Evolutionary conservation across 2,888 invertebrate genomes (phyloP).

Genomic region (Cryptus viduatorius): DNA sequence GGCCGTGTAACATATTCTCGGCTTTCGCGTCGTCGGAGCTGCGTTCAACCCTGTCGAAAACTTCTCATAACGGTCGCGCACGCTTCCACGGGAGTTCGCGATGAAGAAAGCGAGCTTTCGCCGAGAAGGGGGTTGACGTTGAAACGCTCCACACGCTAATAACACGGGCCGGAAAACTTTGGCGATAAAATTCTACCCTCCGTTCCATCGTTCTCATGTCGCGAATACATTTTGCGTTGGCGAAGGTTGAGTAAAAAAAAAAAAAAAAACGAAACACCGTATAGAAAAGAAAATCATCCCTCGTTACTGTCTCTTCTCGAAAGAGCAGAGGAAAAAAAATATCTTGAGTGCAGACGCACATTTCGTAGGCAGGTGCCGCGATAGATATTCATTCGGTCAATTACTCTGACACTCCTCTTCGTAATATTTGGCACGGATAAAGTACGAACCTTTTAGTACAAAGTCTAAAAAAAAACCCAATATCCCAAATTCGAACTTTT

Average conservation of each 20-base stretch:
- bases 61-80: slow-evolving; percentile 36
- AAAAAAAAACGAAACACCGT: slow-evolving; percentile 9
- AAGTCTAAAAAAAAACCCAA: background rate
- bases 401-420: slow-evolving; percentile 9
- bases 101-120: slow-evolving; percentile 23
- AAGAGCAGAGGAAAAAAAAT: slow-evolving; percentile 1
- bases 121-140: background rate
- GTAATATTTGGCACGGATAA: background rate
- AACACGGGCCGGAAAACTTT: slow-evolving; percentile 60
- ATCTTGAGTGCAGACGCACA: slow-evolving; percentile 48
- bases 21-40: slow-evolving; percentile 23
- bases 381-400: slow-evolving; percentile 51
- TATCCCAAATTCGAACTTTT: background rate
- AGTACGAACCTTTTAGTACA: slow-evolving; percentile 5
- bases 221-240: slow-evolving; percentile 23
- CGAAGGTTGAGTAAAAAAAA: slow-evolving; percentile 1
- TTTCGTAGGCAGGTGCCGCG: slow-evolving; percentile 19
- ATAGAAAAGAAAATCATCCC: slow-evolving; percentile 32
- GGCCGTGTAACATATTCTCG: slow-evolving; percentile 32
- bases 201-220: slow-evolving; percentile 17
- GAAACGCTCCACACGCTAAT: slow-evolving; percentile 44
- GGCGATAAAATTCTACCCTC: slow-evolving; percentile 59
- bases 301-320: slow-evolving; percentile 21
- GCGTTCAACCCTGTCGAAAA: slow-evolving; percentile 43
- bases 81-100: background rate